A percentile compares a stretch with the other conserved stretches of the same genome.
Conservation (phyloP, 2,113 vertebrate genomes). For the Scophthalmus maximus region DNA sequence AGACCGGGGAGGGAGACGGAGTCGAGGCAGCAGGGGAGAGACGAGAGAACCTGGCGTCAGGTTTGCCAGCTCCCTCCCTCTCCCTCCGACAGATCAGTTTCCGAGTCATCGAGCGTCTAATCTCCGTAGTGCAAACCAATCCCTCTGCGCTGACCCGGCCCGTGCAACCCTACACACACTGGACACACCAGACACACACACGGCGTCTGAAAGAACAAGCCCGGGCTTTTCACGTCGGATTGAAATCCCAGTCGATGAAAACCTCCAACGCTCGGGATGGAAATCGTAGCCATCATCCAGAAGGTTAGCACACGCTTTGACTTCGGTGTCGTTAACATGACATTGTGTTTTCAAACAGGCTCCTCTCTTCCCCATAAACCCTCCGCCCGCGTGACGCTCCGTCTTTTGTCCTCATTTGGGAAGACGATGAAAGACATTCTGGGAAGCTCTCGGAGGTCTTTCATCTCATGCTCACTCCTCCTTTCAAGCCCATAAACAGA, state of each 20-base stretch:
- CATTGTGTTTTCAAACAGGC: constrained; percentile 35
- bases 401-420: constrained; percentile 49
- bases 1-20: constrained; percentile 7
- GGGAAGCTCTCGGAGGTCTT: constrained; percentile 39
- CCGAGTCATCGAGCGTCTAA: constrained; percentile 47
- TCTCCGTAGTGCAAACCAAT: constrained; percentile 63
- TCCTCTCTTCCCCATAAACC: constrained; percentile 28
- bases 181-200: constrained; percentile 3
- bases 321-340: constrained; percentile 35
- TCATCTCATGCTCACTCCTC: constrained; percentile 25
- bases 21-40: too few relatives aligned
- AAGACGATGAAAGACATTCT: constrained; percentile 59
- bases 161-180: constrained; percentile 61
- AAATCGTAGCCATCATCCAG: constrained; percentile 45
- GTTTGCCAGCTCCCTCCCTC: constrained; percentile 16
- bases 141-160: constrained; percentile 43
- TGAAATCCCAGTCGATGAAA: not conserved
- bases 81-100: constrained; percentile 55
- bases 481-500: constrained; percentile 18
- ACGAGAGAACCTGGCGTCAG: constrained; percentile 45
- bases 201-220: constrained; percentile 34
- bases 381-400: constrained; percentile 32
- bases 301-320: constrained; percentile 35
- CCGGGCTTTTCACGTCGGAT: constrained; percentile 4
- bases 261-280: constrained; percentile 34